Evolutionary conservation across 2,888 invertebrate species (phyloP).

Genomic region (Leptinotarsa juncta): DNA sequence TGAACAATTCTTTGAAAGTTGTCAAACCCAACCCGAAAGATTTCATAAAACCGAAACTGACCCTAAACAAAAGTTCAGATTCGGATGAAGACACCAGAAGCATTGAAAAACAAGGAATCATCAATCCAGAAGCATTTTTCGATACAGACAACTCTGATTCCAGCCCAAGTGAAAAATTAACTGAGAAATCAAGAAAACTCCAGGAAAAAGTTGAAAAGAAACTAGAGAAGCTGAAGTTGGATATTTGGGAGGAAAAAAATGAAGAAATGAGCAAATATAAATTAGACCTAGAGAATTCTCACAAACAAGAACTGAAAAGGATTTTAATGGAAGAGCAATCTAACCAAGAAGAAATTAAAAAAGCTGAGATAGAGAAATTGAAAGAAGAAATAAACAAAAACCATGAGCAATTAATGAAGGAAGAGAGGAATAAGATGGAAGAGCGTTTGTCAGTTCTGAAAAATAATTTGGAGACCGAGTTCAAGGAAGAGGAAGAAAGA

Average conservation of each 20-base stretch:
- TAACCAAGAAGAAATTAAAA: constrained; percentile 58
- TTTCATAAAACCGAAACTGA: constrained; percentile 71
- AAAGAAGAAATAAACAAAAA: constrained; percentile 68
- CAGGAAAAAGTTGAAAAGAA: constrained; percentile 66
- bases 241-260: constrained; percentile 68
- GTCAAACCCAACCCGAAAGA: constrained; percentile 71
- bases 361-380: constrained; percentile 66
- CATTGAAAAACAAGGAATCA: constrained; percentile 52
- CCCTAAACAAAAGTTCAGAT: constrained; percentile 66
- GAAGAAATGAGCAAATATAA: constrained; percentile 63
- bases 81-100: constrained; percentile 68
- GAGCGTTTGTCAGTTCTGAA: constrained; percentile 67
- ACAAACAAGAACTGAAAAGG: constrained; percentile 68
- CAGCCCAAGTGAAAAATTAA: constrained; percentile 48
- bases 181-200: constrained; percentile 48
- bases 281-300: constrained; percentile 61
- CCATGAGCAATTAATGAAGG: constrained; percentile 58
- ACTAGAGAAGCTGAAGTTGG: constrained; percentile 69
- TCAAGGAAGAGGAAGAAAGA: constrained; percentile 59
- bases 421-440: constrained; percentile 62
- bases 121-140: constrained; percentile 47
- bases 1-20: constrained; percentile 62
- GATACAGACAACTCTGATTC: constrained; percentile 48
- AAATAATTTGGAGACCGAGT: constrained; percentile 60
- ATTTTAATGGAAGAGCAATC: constrained; percentile 64